phyloP scores from a whole-genome alignment of 2,888 invertebrate species.

The Drosophila neutralis region DNA sequence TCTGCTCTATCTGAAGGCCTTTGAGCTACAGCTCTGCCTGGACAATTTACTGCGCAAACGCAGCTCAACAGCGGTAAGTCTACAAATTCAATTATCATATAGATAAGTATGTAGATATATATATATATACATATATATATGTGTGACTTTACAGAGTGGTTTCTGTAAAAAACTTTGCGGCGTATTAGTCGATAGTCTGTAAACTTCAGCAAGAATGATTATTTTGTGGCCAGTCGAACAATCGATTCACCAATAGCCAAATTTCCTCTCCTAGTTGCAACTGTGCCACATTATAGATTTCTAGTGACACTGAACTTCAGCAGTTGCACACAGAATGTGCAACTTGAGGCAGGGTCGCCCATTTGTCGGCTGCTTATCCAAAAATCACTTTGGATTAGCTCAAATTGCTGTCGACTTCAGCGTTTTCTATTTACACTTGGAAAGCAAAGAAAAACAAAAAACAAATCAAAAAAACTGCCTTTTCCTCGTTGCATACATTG shows the following conservation, averaged over 20 bases:
- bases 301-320: slow-evolving; percentile 53
- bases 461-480: background rate
- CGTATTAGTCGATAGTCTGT: too few species aligned
- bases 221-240: background rate
- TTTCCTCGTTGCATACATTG: slow-evolving; percentile 44
- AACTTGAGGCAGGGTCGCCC: slow-evolving; percentile 7
- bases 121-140: background rate
- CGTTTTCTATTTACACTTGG: slow-evolving; percentile 46
- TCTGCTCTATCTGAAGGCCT: slow-evolving; percentile 93
- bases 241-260: accelerated
- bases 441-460: slow-evolving; percentile 10
- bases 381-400: slow-evolving; percentile 32
- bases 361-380: background rate
- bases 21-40: slow-evolving; percentile 96
- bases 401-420: slow-evolving; percentile 13
- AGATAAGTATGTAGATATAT: background rate
- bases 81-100: background rate
- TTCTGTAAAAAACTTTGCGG: background rate
- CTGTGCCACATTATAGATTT: background rate
- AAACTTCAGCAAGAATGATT: too few species aligned
- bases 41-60: slow-evolving; percentile 91
- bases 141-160: background rate
- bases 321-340: slow-evolving; percentile 12
- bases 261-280: background rate
- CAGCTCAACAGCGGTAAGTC: slow-evolving; percentile 87